A percentile compares a stretch with the other conserved stretches of the same genome.
Evolutionary conservation across 1,140 invertebrate species (phyloP).

Genomic region (Antheraea pernyi): DNA sequence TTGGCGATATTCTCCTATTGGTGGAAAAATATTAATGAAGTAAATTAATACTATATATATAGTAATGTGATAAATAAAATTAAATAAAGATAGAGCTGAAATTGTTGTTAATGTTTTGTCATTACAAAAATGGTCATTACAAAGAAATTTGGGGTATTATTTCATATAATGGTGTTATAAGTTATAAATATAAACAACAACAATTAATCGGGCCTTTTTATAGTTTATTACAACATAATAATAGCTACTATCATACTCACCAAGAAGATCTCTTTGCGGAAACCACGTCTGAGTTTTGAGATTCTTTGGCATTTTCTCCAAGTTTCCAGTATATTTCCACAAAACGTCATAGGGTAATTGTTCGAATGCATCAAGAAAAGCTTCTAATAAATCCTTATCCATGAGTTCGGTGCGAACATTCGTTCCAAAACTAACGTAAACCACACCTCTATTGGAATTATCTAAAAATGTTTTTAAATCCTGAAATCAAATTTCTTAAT

Average conservation of each 20-base stretch:
- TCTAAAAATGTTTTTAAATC: constrained; percentile 38
- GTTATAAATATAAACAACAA: no score
- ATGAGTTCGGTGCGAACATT: constrained; percentile 30
- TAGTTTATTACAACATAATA: no score
- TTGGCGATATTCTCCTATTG: no score
- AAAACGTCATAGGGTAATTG: constrained; percentile 59
- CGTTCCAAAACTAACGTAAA: constrained; percentile 54
- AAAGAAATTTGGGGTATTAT: no score
- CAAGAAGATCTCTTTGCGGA: constrained; percentile 81
- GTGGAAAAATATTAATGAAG: no score
- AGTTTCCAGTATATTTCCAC: constrained; percentile 68
- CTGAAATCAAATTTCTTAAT: constrained; percentile 14
- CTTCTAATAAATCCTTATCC: constrained; percentile 18
- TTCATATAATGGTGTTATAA: no score
- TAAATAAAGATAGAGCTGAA: no score
- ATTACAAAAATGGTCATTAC: no score
- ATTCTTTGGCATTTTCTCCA: constrained; percentile 61
- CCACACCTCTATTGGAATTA: constrained; percentile 30
- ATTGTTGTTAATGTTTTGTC: no score
- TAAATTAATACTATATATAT: no score
- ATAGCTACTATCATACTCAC: constrained; percentile 19
- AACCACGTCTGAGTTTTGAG: constrained; percentile 80
- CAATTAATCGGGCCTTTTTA: no score
- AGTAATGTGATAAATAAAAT: no score
- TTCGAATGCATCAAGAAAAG: constrained; percentile 48